These are phyloP conservation scores for Ispidina lecontei DNA, from an alignment of 2,797 vertebrate genomes.

Conservation along the genomic window DNA sequence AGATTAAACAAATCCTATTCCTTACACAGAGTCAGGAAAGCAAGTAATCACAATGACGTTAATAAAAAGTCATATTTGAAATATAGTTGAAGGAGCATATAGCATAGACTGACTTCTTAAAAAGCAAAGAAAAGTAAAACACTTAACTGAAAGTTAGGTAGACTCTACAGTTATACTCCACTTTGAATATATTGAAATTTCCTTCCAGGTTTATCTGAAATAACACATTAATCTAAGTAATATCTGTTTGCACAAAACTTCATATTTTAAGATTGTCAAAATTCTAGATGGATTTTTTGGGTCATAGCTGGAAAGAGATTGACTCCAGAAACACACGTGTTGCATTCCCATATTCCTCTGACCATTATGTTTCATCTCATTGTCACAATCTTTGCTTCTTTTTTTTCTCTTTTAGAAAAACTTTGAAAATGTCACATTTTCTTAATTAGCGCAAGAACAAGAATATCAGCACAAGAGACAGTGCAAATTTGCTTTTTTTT, in stretches of 20 bases:
- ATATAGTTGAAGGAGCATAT: not conserved
- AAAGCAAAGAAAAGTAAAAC: not conserved
- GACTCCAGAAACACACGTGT: not conserved
- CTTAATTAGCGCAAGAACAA: not conserved
- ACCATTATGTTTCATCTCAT: not conserved
- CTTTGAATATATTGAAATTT: not conserved
- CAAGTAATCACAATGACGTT: not conserved
- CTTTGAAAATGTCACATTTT: not conserved
- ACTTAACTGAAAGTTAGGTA: not conserved
- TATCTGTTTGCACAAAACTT: not conserved
- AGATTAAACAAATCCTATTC: constrained; percentile 40
- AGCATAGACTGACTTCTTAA: not conserved
- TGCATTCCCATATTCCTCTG: not conserved
- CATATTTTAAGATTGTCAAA: not conserved
- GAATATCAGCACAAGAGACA: not conserved
- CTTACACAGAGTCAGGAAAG: not conserved
- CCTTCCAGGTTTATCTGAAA: not conserved
- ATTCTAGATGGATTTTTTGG: not conserved
- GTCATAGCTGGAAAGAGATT: not conserved
- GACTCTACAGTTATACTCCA: not conserved
- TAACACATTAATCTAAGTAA: not conserved
- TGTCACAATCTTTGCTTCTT: not conserved
- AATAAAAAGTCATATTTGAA: constrained; percentile 18
- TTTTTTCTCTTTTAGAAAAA: not conserved
- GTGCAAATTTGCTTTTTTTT: not conserved